A percentile compares a stretch with the other conserved stretches of the same genome.
These are phyloP conservation scores for Podilymbus podiceps DNA, from an alignment of 2,113 vertebrate species.

Conservation along the genomic window DNA sequence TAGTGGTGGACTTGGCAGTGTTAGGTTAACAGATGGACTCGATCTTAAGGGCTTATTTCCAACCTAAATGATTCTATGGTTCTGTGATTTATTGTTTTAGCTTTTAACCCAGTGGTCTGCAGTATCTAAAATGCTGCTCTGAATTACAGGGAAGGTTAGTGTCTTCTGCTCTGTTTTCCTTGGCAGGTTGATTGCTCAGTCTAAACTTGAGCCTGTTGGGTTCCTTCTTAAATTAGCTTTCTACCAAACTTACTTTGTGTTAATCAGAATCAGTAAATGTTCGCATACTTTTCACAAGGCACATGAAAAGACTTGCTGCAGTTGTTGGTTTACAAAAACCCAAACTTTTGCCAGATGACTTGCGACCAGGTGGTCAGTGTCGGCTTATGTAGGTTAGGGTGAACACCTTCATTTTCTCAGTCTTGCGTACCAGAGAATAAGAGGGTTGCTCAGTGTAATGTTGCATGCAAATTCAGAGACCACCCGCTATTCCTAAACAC, in stretches of 20 bases:
- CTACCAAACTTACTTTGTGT: neutral
- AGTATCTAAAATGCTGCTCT: neutral
- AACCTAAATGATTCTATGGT: neutral
- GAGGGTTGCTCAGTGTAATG: neutral
- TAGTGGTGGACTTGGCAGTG: no score
- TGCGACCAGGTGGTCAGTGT: neutral
- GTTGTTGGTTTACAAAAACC: neutral
- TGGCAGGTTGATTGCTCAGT: neutral
- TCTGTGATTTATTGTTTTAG: neutral
- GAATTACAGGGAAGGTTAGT: neutral
- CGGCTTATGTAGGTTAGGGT: neutral
- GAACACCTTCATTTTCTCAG: neutral
- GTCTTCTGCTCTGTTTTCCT: neutral
- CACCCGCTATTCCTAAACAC: neutral
- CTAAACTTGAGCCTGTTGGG: neutral
- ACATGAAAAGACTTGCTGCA: neutral
- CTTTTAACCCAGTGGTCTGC: slow-evolving; percentile 3
- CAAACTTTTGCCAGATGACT: neutral
- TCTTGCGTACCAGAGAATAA: neutral
- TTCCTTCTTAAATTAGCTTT: neutral
- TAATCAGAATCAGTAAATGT: neutral
- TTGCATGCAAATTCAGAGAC: neutral
- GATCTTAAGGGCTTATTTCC: neutral
- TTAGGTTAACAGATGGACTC: no score
- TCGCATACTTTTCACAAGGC: neutral